phyloP scores from a whole-genome alignment of 1,140 invertebrate species.

The Trichoplusia ni region DNA sequence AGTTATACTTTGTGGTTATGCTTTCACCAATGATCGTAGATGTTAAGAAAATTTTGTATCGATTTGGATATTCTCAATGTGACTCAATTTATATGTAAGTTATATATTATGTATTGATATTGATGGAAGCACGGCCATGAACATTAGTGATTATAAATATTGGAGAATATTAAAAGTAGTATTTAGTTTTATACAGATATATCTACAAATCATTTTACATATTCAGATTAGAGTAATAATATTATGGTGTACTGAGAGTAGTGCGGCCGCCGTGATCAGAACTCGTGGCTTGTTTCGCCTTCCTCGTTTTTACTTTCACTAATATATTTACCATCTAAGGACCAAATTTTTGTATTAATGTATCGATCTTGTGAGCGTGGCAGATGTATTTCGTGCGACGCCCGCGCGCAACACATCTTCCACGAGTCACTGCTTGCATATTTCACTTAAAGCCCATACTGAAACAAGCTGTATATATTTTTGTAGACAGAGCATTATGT shows the following conservation, averaged over 20 bases:
- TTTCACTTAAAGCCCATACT: neutral
- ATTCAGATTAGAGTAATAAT: slow-evolving; percentile 35
- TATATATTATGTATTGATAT: slow-evolving; percentile 32
- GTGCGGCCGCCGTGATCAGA: neutral
- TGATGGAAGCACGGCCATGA: slow-evolving; percentile 45
- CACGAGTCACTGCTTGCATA: slow-evolving; percentile 12
- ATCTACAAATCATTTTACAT: slow-evolving; percentile 44
- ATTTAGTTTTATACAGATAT: slow-evolving; percentile 50
- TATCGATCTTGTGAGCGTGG: slow-evolving; percentile 8
- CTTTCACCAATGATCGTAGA: slow-evolving; percentile 42
- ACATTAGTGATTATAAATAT: slow-evolving; percentile 40
- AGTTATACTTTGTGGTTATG: slow-evolving; percentile 33
- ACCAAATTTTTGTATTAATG: slow-evolving; percentile 24
- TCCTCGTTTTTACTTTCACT: slow-evolving; percentile 7
- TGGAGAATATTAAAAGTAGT: slow-evolving; percentile 38
- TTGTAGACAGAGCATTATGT: slow-evolving; percentile 6
- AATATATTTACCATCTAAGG: slow-evolving; percentile 22
- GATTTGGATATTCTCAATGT: slow-evolving; percentile 31
- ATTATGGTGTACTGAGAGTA: neutral
- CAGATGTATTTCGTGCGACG: too few relatives aligned
- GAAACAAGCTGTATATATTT: slow-evolving; percentile 8
- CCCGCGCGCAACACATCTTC: too few relatives aligned
- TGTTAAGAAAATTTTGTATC: slow-evolving; percentile 37
- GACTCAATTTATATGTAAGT: slow-evolving; percentile 33
- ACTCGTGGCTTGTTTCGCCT: slow-evolving; percentile 14